Base-by-base conservation (phyloP, 2,113 vertebrate genomes). In the Laterallus jamaicensis region DNA sequence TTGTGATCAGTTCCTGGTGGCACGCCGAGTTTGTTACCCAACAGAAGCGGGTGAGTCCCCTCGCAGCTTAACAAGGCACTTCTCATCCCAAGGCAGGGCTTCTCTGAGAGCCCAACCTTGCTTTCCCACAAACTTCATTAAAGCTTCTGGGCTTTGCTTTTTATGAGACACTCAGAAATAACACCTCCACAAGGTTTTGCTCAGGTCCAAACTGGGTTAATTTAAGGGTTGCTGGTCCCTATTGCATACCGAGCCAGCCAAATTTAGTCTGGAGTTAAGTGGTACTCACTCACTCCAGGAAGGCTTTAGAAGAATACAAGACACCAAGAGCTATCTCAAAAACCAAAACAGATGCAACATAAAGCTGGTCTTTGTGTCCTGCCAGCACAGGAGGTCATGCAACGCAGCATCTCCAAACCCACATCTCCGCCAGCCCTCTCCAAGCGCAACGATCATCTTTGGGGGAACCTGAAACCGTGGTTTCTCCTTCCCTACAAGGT, bases 391-490 rank as follows among this genome's bases (percentile, higher is more conserved):
- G 67, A 90, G 26, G 26, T 39, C 32, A 29, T 1, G 3, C 44
- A 85, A 0, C 0, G 0, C 67, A 66, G 50, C 21, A 18, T 28
- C 67, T 85, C 66, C 49, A 73, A 88, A 24, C 5, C 12, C 32
- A 37, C 1, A 0, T 28, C 73, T 32, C 39, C 10, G 0, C 31
- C 49, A 91, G 18, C 50, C 37, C 64, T 44, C 73, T 83, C 67
- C 24, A 54, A 89, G 54, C 0, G 6, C 31, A 58, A 66, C 1
- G 1, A 29, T 4, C 10, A 0, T 3, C 71, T 13, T 26, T 2
- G 2, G 25, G 88, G 42, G 31, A 80, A 60, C 32, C 18, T 18
- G 4, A 81, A 70, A 1, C 17, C 2, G 0, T 0, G 0, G 52
- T 11, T 73, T 73, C 69, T 52, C 50, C 37, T 66, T 56, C 39